A percentile compares a stretch with the other conserved stretches of the same genome.
Evolutionary conservation across 2,888 invertebrate genomes (phyloP).

Genomic region (Synergus itoensis): DNA sequence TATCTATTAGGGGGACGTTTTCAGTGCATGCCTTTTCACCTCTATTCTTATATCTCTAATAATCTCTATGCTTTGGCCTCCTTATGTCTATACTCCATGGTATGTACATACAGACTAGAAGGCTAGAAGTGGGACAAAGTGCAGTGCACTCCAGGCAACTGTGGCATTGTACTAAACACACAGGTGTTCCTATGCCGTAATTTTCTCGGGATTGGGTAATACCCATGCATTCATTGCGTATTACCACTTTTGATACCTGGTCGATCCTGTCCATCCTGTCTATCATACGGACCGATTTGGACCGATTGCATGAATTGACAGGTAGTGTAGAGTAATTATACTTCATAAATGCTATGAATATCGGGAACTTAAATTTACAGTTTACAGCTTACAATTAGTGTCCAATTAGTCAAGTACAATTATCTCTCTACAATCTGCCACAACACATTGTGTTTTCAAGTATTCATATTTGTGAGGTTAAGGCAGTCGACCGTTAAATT

Average conservation of each 20-base stretch:
- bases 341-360: background rate
- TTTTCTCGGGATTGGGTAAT: conserved; percentile 76
- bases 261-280: conserved; percentile 15
- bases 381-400: too few species aligned
- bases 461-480: background rate
- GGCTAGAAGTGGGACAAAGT: conserved; percentile 76
- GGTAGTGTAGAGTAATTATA: conserved; percentile 40
- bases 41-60: too few species aligned
- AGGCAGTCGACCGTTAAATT: background rate
- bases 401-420: background rate
- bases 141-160: conserved; percentile 76
- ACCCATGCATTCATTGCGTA: conserved; percentile 61
- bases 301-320: conserved; percentile 45
- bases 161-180: conserved; percentile 55
- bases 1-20: too few species aligned
- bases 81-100: too few species aligned
- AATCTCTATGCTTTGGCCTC: too few species aligned
- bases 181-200: conserved; percentile 77
- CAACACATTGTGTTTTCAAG: background rate
- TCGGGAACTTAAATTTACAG: background rate
- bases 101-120: too few species aligned
- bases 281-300: conserved; percentile 34
- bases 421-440: background rate
- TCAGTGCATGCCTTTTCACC: too few species aligned
- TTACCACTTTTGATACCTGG: conserved; percentile 59